These are phyloP conservation scores for Linepithema humile DNA, from an alignment of 1,140 invertebrate species.

Conservation along the genomic window DNA sequence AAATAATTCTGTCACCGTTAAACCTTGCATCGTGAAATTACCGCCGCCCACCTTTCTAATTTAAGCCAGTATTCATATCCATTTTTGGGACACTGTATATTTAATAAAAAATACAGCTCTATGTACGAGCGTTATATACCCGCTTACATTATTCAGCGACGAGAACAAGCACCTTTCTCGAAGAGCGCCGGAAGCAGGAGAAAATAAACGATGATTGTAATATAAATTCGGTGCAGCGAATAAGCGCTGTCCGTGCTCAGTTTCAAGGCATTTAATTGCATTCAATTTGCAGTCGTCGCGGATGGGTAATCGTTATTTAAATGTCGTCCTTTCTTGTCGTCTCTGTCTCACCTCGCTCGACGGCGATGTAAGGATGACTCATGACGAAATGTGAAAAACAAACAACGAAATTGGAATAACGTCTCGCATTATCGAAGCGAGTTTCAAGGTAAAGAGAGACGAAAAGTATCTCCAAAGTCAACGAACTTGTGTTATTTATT, in stretches of 20 bases:
- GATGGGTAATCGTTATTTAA: constrained; percentile 53
- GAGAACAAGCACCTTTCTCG: background rate
- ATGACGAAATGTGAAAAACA: constrained; percentile 35
- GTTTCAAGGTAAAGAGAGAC: background rate
- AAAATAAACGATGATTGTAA: constrained; percentile 22
- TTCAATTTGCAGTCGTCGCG: constrained; percentile 51
- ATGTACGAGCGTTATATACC: no score
- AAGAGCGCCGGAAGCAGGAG: background rate
- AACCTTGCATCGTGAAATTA: background rate
- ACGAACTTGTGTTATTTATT: background rate
- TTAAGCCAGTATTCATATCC: background rate
- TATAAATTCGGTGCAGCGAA: constrained; percentile 38
- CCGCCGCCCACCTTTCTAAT: background rate
- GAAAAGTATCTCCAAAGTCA: background rate
- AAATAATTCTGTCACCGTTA: background rate
- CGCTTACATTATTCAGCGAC: constrained; percentile 38
- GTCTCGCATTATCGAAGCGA: background rate
- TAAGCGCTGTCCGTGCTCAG: background rate
- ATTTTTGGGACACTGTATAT: constrained; percentile 5
- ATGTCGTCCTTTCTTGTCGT: background rate
- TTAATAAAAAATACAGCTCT: background rate
- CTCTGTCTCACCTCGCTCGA: background rate
- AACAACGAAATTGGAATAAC: constrained; percentile 50
- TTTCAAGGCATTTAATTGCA: constrained; percentile 46
- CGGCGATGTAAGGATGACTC: constrained; percentile 31